A percentile compares a stretch with the other conserved stretches of the same genome.
These are phyloP conservation scores for Metaphire vulgaris DNA, from an alignment of 1,140 invertebrate genomes.

Conservation along the genomic window DNA sequence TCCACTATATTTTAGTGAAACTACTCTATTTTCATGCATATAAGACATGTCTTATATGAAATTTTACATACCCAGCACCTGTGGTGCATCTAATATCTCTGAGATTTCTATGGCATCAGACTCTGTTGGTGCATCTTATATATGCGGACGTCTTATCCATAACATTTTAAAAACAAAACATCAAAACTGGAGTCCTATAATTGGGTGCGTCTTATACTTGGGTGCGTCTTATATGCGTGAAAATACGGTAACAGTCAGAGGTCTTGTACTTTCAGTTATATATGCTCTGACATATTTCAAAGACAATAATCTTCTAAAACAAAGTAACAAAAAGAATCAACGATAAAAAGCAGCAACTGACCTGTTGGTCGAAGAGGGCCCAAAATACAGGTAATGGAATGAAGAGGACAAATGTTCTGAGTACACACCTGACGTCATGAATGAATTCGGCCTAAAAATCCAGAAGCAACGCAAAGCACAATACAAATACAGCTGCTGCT, in stretches of 20 bases:
- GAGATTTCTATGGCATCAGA: too few species aligned
- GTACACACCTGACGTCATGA: slow-evolving; percentile 65
- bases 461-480: not conserved
- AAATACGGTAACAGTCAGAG: not conserved
- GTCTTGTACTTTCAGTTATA: not conserved
- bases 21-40: too few species aligned
- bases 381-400: slow-evolving; percentile 81
- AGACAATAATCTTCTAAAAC: not conserved
- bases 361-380: slow-evolving; percentile 64
- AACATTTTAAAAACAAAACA: too few species aligned
- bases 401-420: slow-evolving; percentile 69
- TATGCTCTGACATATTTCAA: not conserved
- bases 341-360: slow-evolving; percentile 19
- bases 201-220: not conserved
- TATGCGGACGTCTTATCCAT: too few species aligned
- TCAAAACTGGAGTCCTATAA: too few species aligned
- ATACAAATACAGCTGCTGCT: too few species aligned
- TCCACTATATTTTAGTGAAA: too few species aligned
- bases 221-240: not conserved
- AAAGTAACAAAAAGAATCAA: not conserved
- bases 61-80: too few species aligned
- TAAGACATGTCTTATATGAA: too few species aligned
- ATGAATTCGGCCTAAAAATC: slow-evolving; percentile 54
- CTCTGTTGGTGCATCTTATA: too few species aligned
- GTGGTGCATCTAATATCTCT: too few species aligned